Percentiles rank a stretch among this genome's conserved stretches.
Conservation (phyloP, 2,888 invertebrate species). For the Electrophaes corylata region DNA sequence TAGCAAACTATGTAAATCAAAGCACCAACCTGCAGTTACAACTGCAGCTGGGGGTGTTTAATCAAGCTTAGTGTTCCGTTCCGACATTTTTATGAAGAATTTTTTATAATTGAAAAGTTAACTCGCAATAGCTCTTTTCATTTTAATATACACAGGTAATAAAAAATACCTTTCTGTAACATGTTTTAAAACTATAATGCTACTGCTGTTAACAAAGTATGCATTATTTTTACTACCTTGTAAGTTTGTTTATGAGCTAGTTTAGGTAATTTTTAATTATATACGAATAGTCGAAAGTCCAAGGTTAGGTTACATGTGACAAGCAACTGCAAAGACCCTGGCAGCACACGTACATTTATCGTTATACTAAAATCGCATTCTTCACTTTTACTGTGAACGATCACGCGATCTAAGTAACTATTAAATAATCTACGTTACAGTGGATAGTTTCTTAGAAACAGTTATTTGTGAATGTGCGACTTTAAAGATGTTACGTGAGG, state of each 20-base stretch:
- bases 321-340: constrained; percentile 37
- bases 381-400: constrained; percentile 61
- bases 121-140: neutral
- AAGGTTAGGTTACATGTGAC: neutral
- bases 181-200: too few relatives aligned
- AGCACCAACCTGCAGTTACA: neutral
- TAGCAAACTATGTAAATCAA: neutral
- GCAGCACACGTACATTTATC: constrained; percentile 47
- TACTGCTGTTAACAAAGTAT: too few relatives aligned
- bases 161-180: neutral
- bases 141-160: neutral
- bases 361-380: constrained; percentile 50
- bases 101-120: neutral
- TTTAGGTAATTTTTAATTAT: neutral
- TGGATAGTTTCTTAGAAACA: constrained; percentile 47
- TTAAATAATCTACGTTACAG: constrained; percentile 31
- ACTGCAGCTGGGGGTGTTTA: neutral
- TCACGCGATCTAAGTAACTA: constrained; percentile 59
- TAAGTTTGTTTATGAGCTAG: neutral
- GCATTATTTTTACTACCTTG: neutral
- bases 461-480: constrained; percentile 41
- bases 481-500: constrained; percentile 45
- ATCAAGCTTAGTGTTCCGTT: neutral
- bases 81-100: neutral
- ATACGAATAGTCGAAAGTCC: neutral